Conservation (phyloP, 92 coral and sea anemone genomes). For the Meandrina meandrites region DNA sequence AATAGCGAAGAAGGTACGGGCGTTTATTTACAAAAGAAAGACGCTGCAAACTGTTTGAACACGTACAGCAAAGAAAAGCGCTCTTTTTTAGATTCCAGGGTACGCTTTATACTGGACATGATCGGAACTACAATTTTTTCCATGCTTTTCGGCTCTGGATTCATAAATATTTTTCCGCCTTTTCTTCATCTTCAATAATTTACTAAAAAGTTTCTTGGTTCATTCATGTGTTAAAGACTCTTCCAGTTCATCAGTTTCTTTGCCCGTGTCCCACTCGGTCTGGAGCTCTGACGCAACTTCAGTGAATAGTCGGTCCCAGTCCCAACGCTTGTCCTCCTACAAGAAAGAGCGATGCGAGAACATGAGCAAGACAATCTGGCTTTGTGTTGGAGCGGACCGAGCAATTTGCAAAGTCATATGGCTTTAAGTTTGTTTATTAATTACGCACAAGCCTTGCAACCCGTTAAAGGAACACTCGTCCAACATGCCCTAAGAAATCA, state of each 20-base stretch:
- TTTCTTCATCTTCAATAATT: neutral
- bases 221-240: constrained; percentile 2
- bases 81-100: no score
- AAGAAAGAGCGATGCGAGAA: neutral
- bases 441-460: neutral
- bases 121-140: neutral
- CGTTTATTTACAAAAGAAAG: neutral
- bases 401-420: neutral
- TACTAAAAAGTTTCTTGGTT: neutral
- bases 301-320: constrained; percentile 96
- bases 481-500: no score
- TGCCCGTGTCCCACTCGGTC: constrained; percentile 87
- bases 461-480: neutral
- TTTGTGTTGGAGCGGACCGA: no score
- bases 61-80: neutral
- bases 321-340: constrained; percentile 97
- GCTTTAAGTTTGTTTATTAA: no score
- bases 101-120: neutral
- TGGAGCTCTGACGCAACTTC: constrained; percentile 96
- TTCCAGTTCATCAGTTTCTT: constrained; percentile 16
- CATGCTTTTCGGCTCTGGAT: neutral
- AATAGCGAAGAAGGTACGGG: neutral
- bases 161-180: neutral
- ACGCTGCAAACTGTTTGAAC: neutral
- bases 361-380: neutral